A percentile compares a stretch with the other conserved stretches of the same genome.
Conservation (phyloP, 2,888 invertebrate genomes). For the Aethes cnicana region DNA sequence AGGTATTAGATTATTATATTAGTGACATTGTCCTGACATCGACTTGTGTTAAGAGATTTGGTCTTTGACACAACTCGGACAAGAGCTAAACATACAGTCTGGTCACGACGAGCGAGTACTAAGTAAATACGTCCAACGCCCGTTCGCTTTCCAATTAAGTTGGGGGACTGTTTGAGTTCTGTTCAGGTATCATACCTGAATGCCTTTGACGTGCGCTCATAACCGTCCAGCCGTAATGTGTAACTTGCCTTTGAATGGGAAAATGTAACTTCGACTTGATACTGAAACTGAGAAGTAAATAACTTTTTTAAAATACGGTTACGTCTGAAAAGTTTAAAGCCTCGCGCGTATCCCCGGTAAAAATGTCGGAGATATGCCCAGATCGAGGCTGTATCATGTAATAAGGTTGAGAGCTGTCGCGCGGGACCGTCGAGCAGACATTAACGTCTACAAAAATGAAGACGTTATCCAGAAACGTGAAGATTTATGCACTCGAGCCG, state of each 20-base stretch:
- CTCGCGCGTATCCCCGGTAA: not conserved
- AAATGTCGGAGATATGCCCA: slow-evolving; percentile 8
- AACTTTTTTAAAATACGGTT: slow-evolving; percentile 11
- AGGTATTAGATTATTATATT: not conserved
- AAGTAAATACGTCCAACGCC: slow-evolving; percentile 64
- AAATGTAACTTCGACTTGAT: slow-evolving; percentile 2
- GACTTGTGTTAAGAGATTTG: slow-evolving; percentile 34
- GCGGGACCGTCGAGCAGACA: slow-evolving; percentile 41
- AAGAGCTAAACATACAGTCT: slow-evolving; percentile 67
- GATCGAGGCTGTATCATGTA: slow-evolving; percentile 27
- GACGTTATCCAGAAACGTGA: slow-evolving; percentile 46
- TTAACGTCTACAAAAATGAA: slow-evolving; percentile 52
- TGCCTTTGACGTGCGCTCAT: slow-evolving; percentile 68
- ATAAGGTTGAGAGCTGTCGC: slow-evolving; percentile 41
- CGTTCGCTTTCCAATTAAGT: slow-evolving; percentile 75
- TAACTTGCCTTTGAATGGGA: slow-evolving; percentile 46
- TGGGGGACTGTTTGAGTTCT: slow-evolving; percentile 63
- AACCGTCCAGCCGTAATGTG: slow-evolving; percentile 49
- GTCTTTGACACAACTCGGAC: slow-evolving; percentile 66
- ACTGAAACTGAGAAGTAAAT: slow-evolving; percentile 11
- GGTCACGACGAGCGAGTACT: slow-evolving; percentile 53
- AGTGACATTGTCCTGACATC: slow-evolving; percentile 12
- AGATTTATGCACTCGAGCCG: slow-evolving; percentile 65
- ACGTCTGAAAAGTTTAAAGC: not conserved
- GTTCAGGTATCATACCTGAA: slow-evolving; percentile 62